These are phyloP conservation scores for Amiota mariae DNA, from an alignment of 2,888 invertebrate genomes.

Conservation along the genomic window DNA sequence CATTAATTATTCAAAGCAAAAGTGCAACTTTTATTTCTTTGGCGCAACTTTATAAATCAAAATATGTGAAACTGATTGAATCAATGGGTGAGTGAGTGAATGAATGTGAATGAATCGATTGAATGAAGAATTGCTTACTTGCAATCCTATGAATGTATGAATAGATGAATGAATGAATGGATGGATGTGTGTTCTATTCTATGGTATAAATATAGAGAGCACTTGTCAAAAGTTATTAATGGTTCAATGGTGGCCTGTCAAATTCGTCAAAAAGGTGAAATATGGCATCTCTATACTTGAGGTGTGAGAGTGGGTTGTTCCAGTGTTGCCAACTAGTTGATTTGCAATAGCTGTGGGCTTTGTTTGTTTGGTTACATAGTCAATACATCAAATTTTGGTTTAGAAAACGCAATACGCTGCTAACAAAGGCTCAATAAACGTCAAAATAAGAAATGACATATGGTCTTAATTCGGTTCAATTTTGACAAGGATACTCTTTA, in stretches of 20 bases:
- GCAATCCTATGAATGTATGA: too few relatives aligned
- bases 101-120: too few relatives aligned
- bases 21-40: slow-evolving; percentile 4
- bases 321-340: slow-evolving; percentile 5
- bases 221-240: slow-evolving; percentile 18
- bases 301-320: neutral
- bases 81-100: neutral
- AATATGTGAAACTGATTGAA: neutral
- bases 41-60: slow-evolving; percentile 16
- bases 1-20: slow-evolving; percentile 15
- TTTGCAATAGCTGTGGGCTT: neutral
- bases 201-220: too few relatives aligned
- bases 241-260: slow-evolving; percentile 5
- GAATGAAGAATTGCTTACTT: too few relatives aligned
- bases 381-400: slow-evolving; percentile 15
- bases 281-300: neutral
- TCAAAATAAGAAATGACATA: slow-evolving; percentile 12
- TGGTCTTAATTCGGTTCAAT: neutral
- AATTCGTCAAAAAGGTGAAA: slow-evolving; percentile 5
- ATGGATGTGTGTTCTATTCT: too few relatives aligned
- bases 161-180: too few relatives aligned
- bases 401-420: slow-evolving; percentile 13
- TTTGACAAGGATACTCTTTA: too few relatives aligned
- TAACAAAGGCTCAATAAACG: slow-evolving; percentile 19
- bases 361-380: neutral